Evolutionary conservation across 2,113 vertebrate genomes (phyloP), one percentile per base, ranked within the genome.

Genomic region (Anhinga anhinga): DNA sequence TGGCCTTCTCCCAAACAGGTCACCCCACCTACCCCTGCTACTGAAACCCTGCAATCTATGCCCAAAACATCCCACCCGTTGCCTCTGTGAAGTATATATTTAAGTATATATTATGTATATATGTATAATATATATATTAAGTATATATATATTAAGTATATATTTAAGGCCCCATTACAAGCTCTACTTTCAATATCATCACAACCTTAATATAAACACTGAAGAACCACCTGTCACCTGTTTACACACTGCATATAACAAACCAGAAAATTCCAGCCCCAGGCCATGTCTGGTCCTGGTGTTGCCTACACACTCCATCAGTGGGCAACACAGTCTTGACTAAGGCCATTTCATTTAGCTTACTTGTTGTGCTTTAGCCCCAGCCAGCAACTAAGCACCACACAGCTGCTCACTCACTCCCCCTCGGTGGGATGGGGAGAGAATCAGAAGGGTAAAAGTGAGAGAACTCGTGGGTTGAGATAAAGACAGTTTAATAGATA

Each of bases 201-300:
- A 21, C n/a, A 49, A 7, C 19, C 11, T 65, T 20, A 44, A 27
- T 4, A 32, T 7, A 59, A 49, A 22, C 10, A 13, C 14, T 47
- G 45, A 19, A 47, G 47, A 81, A 7, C 18, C 23, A 12, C 42
- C 70, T 50, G 13, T 7, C 45, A 29, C 17, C n/a, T 36, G 21
- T 23, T 82, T 38, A 32, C 9, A 49, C 32, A 4, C 7, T 18
- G 3, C 20, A 3, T 32, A 44, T 19, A n/a, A 15, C 26, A 52
- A 61, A 69, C 14, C 44, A 42, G 13, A 27, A n/a, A 29, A 55
- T 42, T 52, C 25, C 34, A 59, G 4, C 19, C 29, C 18, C 12
- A 55, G 34, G n/a, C 5, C 8, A 12, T 8, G 6, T 5, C 29
- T 45, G 4, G 6, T 9, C 22, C 23, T 0, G 0, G 4, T 13